These are phyloP conservation scores for Planiliza haematocheilus DNA, from an alignment of 2,113 vertebrate species.

Conservation along the genomic window DNA sequence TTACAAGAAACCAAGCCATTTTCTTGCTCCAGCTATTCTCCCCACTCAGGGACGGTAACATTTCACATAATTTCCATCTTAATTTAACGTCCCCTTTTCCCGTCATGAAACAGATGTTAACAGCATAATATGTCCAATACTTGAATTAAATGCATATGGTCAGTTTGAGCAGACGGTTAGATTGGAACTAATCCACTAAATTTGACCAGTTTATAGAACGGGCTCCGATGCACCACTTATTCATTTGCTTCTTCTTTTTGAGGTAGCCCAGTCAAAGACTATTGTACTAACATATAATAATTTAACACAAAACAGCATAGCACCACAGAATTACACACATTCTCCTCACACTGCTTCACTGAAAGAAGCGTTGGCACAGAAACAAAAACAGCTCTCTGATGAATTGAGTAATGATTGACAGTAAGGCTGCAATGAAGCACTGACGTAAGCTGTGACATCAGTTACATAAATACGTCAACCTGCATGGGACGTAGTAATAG, in stretches of 20 bases:
- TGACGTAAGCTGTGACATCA: too few relatives aligned
- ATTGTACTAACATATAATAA: constrained; percentile 6
- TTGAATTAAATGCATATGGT: constrained; percentile 36
- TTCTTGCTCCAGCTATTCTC: constrained; percentile 46
- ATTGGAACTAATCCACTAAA: constrained; percentile 38
- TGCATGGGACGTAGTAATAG: too few relatives aligned
- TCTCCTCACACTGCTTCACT: constrained; percentile 15
- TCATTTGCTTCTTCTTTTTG: constrained; percentile 48
- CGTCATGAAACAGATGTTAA: constrained; percentile 30
- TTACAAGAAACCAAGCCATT: constrained; percentile 44
- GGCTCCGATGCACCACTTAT: constrained; percentile 48
- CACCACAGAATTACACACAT: not conserved
- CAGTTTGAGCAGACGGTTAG: constrained; percentile 33
- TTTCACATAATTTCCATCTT: constrained; percentile 49
- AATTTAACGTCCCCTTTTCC: constrained; percentile 25
- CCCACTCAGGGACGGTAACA: constrained; percentile 40
- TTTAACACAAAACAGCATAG: constrained; percentile 1
- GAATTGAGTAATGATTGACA: constrained; percentile 30
- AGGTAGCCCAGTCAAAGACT: constrained; percentile 8
- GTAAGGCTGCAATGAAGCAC: too few relatives aligned
- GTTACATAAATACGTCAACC: too few relatives aligned
- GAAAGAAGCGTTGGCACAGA: constrained; percentile 12
- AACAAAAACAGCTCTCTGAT: not conserved
- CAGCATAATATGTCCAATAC: constrained; percentile 26
- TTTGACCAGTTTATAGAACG: constrained; percentile 48